These are phyloP conservation scores for Alexandromys fortis DNA, from an alignment of 2,113 vertebrate genomes.

Conservation along the genomic window DNA sequence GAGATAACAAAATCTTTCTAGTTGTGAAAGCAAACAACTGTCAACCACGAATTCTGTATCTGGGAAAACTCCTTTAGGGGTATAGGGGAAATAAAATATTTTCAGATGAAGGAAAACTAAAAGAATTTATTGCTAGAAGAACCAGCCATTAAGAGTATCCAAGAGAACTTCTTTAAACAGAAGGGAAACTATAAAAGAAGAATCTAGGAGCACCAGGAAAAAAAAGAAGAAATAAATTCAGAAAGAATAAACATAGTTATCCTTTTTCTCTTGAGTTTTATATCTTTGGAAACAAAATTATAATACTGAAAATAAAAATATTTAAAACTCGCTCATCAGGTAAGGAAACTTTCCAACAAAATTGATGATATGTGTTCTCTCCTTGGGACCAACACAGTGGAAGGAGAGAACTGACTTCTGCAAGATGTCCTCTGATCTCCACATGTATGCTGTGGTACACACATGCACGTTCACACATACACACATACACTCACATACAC, in stretches of 20 bases:
- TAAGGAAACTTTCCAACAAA: neutral
- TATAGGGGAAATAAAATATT: slow-evolving; percentile 32
- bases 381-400: neutral
- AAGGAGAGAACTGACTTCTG: neutral
- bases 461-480: neutral
- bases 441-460: neutral
- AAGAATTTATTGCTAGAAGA: slow-evolving; percentile 20
- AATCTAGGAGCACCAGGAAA: neutral
- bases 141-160: neutral
- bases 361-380: neutral
- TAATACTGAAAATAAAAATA: neutral
- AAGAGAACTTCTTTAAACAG: neutral
- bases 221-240: slow-evolving; percentile 12
- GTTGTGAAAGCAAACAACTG: slow-evolving; percentile 34
- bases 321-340: neutral
- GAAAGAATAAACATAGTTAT: neutral
- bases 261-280: neutral
- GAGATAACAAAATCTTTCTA: neutral
- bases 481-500: neutral
- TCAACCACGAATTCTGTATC: slow-evolving; percentile 32
- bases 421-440: neutral
- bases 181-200: neutral
- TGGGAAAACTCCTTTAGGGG: neutral
- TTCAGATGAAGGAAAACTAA: slow-evolving; percentile 26
- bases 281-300: neutral